Evolutionary conservation across 2,113 vertebrate species (phyloP).

Genomic region (Erinaceus europaeus): DNA sequence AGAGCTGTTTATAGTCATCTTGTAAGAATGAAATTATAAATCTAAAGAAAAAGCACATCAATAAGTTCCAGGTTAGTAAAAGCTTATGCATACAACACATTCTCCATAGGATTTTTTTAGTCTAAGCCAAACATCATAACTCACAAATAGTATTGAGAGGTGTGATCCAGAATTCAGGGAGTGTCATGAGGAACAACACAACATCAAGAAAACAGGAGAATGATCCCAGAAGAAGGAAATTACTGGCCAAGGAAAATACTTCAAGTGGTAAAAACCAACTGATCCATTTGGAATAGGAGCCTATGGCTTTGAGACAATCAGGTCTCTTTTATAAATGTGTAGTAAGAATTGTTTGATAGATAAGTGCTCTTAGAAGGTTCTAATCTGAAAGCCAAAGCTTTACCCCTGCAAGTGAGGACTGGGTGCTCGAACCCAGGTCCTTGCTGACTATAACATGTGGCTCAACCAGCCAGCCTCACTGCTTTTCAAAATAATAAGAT

Average conservation of each 20-base stretch:
- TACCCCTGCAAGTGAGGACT: too few species aligned
- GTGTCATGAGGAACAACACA: neutral
- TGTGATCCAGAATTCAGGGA: neutral
- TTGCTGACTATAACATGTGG: too few species aligned
- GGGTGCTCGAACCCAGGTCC: too few species aligned
- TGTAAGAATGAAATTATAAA: slow-evolving; percentile 12
- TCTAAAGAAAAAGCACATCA: neutral
- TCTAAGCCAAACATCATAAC: neutral
- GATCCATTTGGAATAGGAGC: neutral
- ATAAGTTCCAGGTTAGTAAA: neutral
- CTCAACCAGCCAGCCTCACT: too few species aligned
- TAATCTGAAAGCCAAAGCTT: too few species aligned
- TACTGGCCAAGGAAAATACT: neutral
- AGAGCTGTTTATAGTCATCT: neutral
- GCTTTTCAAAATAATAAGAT: too few species aligned
- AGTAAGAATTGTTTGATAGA: neutral
- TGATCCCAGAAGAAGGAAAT: slow-evolving; percentile 4
- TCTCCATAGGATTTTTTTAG: neutral
- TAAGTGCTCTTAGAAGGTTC: neutral
- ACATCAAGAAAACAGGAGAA: neutral
- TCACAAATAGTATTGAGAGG: neutral
- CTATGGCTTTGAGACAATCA: neutral
- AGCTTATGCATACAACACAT: neutral
- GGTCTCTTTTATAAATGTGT: neutral
- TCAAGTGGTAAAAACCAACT: neutral